Conservation (phyloP, 64 coral and sea anemone species). For the Actinia tenebrosa region DNA sequence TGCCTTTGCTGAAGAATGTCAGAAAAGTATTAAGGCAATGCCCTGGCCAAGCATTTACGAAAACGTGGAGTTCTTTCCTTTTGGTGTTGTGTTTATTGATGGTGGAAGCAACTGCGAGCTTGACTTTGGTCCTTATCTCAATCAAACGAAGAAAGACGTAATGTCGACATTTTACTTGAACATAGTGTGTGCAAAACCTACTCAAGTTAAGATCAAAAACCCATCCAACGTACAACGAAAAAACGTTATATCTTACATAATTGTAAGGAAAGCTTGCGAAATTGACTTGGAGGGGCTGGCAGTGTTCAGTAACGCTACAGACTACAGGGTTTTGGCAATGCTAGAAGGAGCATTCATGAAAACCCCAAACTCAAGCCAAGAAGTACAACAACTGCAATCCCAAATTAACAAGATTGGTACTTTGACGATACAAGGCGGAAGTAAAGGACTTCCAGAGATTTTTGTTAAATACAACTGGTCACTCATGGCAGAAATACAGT, state of each 20-base stretch:
- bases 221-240: slow-evolving; percentile 31
- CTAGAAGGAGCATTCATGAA: slow-evolving; percentile 8
- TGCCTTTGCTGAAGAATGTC: background rate
- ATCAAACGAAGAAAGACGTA: background rate
- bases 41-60: background rate
- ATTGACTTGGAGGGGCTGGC: background rate
- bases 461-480: slow-evolving; percentile 32
- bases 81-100: background rate
- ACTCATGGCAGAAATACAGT: slow-evolving; percentile 57
- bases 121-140: slow-evolving; percentile 1
- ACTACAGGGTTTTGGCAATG: slow-evolving; percentile 30
- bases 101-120: background rate
- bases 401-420: slow-evolving; percentile 30
- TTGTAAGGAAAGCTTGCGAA: slow-evolving; percentile 15
- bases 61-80: background rate
- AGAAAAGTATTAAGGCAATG: background rate
- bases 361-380: background rate
- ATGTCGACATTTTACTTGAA: background rate
- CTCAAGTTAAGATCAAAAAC: slow-evolving; percentile 18
- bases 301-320: slow-evolving; percentile 24
- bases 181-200: background rate
- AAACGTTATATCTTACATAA: slow-evolving; percentile 34
- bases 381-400: background rate
- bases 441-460: slow-evolving; percentile 15
- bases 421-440: background rate